These are phyloP conservation scores for Hydractinia echinata DNA, from an alignment of 30 jellyfish, hydroid and myxozoan species.

Conservation along the genomic window DNA sequence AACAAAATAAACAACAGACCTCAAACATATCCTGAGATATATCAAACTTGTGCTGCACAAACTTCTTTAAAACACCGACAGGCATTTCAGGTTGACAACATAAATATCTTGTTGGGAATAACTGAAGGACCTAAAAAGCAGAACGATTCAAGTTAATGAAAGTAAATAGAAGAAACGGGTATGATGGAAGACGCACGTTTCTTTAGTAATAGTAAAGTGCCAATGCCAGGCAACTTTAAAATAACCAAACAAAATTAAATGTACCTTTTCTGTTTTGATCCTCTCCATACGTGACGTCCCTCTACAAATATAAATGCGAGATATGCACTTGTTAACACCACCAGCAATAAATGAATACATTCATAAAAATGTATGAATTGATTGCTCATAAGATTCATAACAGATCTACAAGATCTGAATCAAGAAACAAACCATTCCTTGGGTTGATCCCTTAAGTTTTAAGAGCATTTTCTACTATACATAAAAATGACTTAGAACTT, in stretches of 20 bases:
- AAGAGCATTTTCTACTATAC: no score
- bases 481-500: no score
- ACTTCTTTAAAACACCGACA: constrained; percentile 75
- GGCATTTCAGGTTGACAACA: constrained; percentile 96
- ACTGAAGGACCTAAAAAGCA: constrained; percentile 47
- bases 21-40: constrained; percentile 57
- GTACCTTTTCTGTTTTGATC: constrained; percentile 28
- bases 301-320: neutral
- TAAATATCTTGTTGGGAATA: constrained; percentile 91
- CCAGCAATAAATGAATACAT: no score
- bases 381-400: no score
- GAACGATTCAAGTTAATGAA: neutral
- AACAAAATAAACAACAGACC: constrained; percentile 11
- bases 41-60: constrained; percentile 73
- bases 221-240: neutral
- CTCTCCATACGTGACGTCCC: constrained; percentile 45
- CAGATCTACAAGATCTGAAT: no score
- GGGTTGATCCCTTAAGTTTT: no score
- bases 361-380: no score
- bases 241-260: neutral
- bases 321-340: neutral
- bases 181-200: neutral
- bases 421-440: no score
- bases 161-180: neutral
- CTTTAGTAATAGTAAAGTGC: neutral